Evolutionary conservation across 2,113 vertebrate genomes (phyloP).

Genomic region (Reinhardtius hippoglossoides): DNA sequence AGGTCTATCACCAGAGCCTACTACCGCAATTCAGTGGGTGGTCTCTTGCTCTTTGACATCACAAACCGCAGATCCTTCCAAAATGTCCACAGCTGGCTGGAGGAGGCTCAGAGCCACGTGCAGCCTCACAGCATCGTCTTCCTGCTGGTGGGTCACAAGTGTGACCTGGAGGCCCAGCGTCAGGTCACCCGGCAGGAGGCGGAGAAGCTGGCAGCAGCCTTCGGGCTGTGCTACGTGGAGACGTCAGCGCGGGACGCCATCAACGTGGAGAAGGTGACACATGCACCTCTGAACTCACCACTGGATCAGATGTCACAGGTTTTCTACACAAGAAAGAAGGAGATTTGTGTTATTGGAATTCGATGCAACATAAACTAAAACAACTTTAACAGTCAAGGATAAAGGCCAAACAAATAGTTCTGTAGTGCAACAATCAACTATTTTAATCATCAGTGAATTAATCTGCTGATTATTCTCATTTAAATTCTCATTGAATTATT

Average conservation of each 20-base stretch:
- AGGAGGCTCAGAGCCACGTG: conserved; percentile 91
- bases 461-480: too few relatives aligned
- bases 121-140: conserved; percentile 97
- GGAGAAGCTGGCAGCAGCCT: conserved; percentile 92
- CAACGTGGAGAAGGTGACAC: conserved; percentile 91
- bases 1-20: conserved; percentile 79
- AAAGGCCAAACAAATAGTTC: too few relatives aligned
- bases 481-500: too few relatives aligned
- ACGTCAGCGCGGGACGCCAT: conserved; percentile 95
- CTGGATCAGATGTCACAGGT: too few relatives aligned
- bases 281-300: too few relatives aligned
- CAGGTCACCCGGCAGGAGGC: conserved; percentile 95
- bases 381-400: too few relatives aligned
- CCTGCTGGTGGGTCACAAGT: conserved; percentile 96
- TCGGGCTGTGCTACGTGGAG: conserved; percentile 95
- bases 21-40: conserved; percentile 94
- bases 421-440: too few relatives aligned
- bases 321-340: too few relatives aligned
- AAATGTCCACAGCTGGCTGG: conserved; percentile 94
- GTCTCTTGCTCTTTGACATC: conserved; percentile 96
- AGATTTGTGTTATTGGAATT: too few relatives aligned
- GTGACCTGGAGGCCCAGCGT: conserved; percentile 93
- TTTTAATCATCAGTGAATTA: too few relatives aligned
- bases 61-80: conserved; percentile 97
- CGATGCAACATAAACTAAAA: too few relatives aligned